Evolutionary conservation across 2,113 vertebrate genomes (phyloP), one percentile per base, ranked within the genome.

Genomic region (Cisticola juncidis): DNA sequence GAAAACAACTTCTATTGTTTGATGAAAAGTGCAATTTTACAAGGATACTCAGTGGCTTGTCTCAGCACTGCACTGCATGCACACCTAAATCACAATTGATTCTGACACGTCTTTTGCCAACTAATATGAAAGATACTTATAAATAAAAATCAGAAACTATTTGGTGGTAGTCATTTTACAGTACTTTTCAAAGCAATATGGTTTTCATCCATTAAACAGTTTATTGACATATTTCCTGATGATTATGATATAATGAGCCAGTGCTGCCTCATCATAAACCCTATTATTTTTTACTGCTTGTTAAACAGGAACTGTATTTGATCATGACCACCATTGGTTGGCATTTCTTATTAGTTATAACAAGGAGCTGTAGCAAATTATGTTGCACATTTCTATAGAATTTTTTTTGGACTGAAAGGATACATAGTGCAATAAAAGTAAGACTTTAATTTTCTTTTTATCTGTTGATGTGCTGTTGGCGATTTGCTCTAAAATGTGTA

Each of bases 131-230:
- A 97, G 95, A 98, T 98, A 98, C 83, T 94, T 95, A 98, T 98
- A 97, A 98, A 98, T 98, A 98, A 98, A 98, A 98, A 98, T 98
- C 97, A 98, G 95, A 98, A 97, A 87, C 95, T 97, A 95, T 98
- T 98, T 98, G 85, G 95, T 97, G 80, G 87, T 95, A 97, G 81
- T 53, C 83, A 91, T 88, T 97, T 97, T 95, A 91, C 57, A 77
- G 90, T 94, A 91, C 85, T 88, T 73, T 97, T 95, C 78, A 74
- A 95, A 94, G 80, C 94, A 92, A 47, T 85, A 94, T 93, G 86
- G 48, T 94, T 98, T 98, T 97, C 97, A 96, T 97, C 87, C 95
- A 94, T 96, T 77, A 97, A 98, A 97, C 97, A 97, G 92, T 69
- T 97, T 98, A 98, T 97, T 98, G 97, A 98, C 96, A 98, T 96